Percentiles rank a stretch among this genome's conserved stretches.
phyloP scores from a whole-genome alignment of 2,113 vertebrate genomes.

The Acanthisitta chloris region DNA sequence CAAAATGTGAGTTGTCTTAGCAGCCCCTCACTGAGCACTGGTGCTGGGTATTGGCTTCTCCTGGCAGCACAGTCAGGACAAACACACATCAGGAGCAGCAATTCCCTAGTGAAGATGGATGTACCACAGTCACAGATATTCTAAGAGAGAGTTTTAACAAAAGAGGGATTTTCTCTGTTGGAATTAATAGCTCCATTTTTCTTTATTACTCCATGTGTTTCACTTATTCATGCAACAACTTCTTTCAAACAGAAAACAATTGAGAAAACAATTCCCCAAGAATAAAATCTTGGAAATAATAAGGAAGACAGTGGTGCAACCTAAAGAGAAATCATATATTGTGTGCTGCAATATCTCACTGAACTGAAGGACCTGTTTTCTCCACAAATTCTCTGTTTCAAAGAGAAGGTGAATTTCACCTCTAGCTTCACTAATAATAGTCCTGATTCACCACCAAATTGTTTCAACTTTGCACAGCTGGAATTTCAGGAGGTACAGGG shows the following conservation, averaged over 20 bases:
- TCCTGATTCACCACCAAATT: not conserved
- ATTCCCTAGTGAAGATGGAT: not conserved
- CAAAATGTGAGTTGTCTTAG: not conserved
- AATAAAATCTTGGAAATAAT: constrained; percentile 10
- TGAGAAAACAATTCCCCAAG: not conserved
- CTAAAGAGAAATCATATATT: constrained; percentile 2
- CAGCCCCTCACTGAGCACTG: not conserved
- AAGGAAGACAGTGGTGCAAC: not conserved
- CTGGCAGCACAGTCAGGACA: not conserved
- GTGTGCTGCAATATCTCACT: not conserved
- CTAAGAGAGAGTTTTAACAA: not conserved
- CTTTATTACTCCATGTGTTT: constrained; percentile 37
- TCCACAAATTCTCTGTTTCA: not conserved
- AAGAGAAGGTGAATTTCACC: not conserved
- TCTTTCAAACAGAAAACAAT: constrained; percentile 33
- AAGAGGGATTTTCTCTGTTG: constrained; percentile 28
- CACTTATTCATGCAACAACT: constrained; percentile 16
- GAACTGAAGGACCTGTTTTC: not conserved
- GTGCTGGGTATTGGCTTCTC: not conserved
- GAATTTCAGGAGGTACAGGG: not conserved
- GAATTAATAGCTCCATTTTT: constrained; percentile 37
- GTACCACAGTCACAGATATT: not conserved
- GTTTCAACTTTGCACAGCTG: not conserved
- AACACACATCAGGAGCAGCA: not conserved
- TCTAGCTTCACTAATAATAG: not conserved